A percentile compares a stretch with the other conserved stretches of the same genome.
phyloP scores from a whole-genome alignment of 2,113 vertebrate species.

The Archilochus colubris region DNA sequence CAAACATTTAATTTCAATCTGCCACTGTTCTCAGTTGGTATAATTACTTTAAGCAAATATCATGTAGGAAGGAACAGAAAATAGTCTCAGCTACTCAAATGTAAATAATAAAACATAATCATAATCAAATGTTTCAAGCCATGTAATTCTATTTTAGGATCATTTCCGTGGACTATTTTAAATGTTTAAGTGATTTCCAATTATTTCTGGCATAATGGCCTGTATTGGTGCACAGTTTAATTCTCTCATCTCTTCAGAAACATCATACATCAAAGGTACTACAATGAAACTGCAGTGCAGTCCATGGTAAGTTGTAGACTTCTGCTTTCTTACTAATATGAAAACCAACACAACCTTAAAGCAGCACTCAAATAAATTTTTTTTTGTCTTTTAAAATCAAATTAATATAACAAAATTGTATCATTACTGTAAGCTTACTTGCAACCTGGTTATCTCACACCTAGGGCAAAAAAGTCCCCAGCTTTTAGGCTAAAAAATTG shows the following conservation, averaged over 20 bases:
- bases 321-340: background rate
- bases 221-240: background rate
- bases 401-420: background rate
- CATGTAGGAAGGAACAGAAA: slow-evolving; percentile 73
- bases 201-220: slow-evolving; percentile 60
- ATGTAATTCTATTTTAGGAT: slow-evolving; percentile 67
- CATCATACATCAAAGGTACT: background rate
- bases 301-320: background rate
- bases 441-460: background rate
- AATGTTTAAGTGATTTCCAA: slow-evolving; percentile 73
- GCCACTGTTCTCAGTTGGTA: slow-evolving; percentile 85
- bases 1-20: slow-evolving; percentile 89
- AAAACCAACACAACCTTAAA: background rate
- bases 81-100: slow-evolving; percentile 69
- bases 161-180: slow-evolving; percentile 62
- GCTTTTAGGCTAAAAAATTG: background rate
- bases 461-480: background rate
- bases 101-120: slow-evolving; percentile 81
- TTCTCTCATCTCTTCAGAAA: background rate
- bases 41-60: slow-evolving; percentile 85
- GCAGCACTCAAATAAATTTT: background rate
- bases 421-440: background rate
- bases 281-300: background rate
- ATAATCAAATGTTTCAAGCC: slow-evolving; percentile 58
- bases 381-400: background rate